These are phyloP conservation scores for Trimorus sp. DNA, from an alignment of 2,888 invertebrate genomes.

Conservation along the genomic window DNA sequence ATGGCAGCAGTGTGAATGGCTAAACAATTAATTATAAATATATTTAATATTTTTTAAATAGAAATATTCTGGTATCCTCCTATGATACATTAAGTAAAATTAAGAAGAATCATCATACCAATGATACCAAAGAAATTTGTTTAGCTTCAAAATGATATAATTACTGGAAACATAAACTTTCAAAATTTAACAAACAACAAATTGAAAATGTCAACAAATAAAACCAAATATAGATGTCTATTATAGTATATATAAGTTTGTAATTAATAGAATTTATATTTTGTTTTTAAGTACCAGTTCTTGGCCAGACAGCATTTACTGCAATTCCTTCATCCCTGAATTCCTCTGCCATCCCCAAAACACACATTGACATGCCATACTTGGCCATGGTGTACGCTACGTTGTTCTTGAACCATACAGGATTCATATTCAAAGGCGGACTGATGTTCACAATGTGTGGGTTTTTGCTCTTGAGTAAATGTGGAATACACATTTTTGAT, in stretches of 20 bases:
- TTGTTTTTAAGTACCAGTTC: constrained; percentile 86
- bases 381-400: constrained; percentile 99
- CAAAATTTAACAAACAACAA: too few species aligned
- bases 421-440: constrained; percentile 94
- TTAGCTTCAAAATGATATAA: too few species aligned
- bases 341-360: constrained; percentile 98
- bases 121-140: too few species aligned
- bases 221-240: too few species aligned
- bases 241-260: too few species aligned
- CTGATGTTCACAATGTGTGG: constrained; percentile 97
- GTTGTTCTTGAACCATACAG: constrained; percentile 95
- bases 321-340: constrained; percentile 91
- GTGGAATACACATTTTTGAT: constrained; percentile 94
- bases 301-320: constrained; percentile 98
- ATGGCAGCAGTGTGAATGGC: constrained; percentile 97
- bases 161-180: too few species aligned
- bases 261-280: too few species aligned
- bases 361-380: constrained; percentile 99
- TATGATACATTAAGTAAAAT: too few species aligned
- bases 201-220: too few species aligned
- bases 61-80: too few species aligned
- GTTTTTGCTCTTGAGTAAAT: constrained; percentile 92
- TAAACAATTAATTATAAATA: constrained; percentile 76
- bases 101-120: too few species aligned
- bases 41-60: not conserved